A percentile compares a stretch with the other conserved stretches of the same genome.
Conservation (phyloP, 2,113 vertebrate genomes). For the Helogale parvula region DNA sequence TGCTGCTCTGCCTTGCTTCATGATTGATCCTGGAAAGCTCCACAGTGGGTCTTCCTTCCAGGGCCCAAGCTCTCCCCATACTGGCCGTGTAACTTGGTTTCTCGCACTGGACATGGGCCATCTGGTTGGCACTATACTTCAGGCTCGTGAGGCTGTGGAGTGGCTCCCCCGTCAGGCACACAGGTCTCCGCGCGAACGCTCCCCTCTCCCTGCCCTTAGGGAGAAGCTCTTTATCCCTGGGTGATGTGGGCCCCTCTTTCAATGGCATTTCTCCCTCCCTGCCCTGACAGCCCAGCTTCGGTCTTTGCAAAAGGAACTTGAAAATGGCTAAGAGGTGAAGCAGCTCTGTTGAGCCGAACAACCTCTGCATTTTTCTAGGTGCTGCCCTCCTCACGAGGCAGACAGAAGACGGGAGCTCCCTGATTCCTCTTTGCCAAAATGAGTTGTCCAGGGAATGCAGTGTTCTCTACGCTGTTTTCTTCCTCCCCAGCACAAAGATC, state of each 20-base stretch:
- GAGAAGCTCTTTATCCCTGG: not conserved
- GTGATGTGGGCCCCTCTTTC: not conserved
- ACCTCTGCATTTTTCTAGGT: not conserved
- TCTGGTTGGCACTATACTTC: not conserved
- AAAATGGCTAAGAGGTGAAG: not conserved
- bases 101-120: not conserved
- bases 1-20: not conserved
- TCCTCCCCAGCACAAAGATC: not conserved
- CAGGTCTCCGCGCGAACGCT: not conserved
- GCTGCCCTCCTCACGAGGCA: not conserved
- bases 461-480: not conserved
- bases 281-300: not conserved
- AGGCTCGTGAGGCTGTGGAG: not conserved
- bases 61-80: not conserved
- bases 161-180: not conserved
- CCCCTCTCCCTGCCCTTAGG: not conserved
- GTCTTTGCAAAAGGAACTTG: slow-evolving; percentile 39
- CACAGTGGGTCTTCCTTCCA: not conserved
- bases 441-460: not conserved
- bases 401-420: not conserved
- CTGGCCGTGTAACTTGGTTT: not conserved
- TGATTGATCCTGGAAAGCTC: not conserved
- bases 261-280: not conserved
- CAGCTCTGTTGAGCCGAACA: not conserved
- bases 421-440: not conserved